Conservation (phyloP, 2,797 vertebrate species). For the Poeciliopsis paucimaculata region DNA sequence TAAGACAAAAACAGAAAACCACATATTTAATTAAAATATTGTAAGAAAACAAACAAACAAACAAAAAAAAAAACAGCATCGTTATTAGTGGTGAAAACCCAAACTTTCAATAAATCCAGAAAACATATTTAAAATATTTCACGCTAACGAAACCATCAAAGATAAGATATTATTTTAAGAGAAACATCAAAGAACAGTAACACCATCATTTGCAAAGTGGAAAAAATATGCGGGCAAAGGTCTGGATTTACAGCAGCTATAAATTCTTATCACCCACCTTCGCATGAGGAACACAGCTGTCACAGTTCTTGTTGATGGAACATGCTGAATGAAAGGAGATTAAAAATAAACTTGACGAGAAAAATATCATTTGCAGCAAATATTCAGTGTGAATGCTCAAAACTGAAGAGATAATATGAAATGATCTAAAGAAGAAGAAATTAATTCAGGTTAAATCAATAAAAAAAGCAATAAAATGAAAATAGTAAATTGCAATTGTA, state of each 20-base stretch:
- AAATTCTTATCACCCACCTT: constrained; percentile 68
- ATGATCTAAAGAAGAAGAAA: background rate
- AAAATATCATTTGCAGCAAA: background rate
- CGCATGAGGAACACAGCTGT: constrained; percentile 79
- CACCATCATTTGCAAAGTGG: background rate
- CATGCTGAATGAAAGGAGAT: constrained; percentile 78
- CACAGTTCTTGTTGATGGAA: constrained; percentile 72
- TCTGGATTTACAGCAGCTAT: background rate
- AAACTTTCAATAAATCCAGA: background rate
- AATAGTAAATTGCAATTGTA: background rate
- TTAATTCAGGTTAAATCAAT: background rate
- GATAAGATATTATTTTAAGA: background rate
- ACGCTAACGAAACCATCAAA: background rate
- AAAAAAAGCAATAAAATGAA: background rate
- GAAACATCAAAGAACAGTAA: background rate
- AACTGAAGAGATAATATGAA: background rate
- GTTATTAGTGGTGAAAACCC: background rate
- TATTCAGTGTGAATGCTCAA: background rate
- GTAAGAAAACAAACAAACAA: too few relatives aligned
- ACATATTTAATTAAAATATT: background rate
- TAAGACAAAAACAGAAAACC: background rate
- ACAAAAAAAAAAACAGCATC: background rate
- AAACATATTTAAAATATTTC: background rate
- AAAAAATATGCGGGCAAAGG: background rate
- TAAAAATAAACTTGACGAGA: background rate